Evolutionary conservation across 2,113 vertebrate genomes (phyloP), one percentile per base, ranked within the genome.

Genomic region (Halichoeres trimaculatus): DNA sequence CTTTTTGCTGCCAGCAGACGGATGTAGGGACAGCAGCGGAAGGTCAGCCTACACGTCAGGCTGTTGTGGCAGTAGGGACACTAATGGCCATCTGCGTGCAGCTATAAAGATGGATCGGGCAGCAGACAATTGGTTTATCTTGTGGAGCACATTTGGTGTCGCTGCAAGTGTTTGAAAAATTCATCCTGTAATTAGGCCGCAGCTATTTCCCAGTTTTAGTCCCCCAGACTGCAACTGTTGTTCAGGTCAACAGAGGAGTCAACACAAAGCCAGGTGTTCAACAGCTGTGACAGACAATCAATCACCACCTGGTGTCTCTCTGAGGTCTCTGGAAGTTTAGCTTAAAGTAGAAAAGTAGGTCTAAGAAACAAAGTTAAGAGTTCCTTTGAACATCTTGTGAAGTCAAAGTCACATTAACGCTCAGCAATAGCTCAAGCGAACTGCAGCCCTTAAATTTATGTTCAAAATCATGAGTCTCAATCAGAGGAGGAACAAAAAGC

Each of bases 251-350:
- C 74, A 83, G 52, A 53, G 30, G 75, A 81, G 77, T 80, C 78
- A 80, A 79, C 85, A 70, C 65, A 76, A 45, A 87, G 70, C 85
- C 91, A 92, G 88, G 78, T 92, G 90, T 84, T 90, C 54, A 87
- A 86, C 89, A 91, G 90, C 89, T 91, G 89, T 76, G 68, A 19
- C 1, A 54, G 56, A 47, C 14, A 70, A 38, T 56, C 57, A 76
- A 64, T 38, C 43, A 45, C 55, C 84, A 83, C 78, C 78, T 86
- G 76, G 56, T 67, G 58, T 70, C 69, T 55, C 24, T 68, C 2
- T n/a, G 6, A 8, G 10, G 19, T 10, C 45, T n/a, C 19, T n/a
- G 43, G 14, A 48, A 4, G n/a, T 19, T 9, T n/a, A 19, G 19
- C 19, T 48, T n/a, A 48, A 48, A 10, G n/a, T 9, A 20, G 19